Base-by-base conservation (phyloP, 2,797 vertebrate genomes). In the Macropodus opercularis region DNA sequence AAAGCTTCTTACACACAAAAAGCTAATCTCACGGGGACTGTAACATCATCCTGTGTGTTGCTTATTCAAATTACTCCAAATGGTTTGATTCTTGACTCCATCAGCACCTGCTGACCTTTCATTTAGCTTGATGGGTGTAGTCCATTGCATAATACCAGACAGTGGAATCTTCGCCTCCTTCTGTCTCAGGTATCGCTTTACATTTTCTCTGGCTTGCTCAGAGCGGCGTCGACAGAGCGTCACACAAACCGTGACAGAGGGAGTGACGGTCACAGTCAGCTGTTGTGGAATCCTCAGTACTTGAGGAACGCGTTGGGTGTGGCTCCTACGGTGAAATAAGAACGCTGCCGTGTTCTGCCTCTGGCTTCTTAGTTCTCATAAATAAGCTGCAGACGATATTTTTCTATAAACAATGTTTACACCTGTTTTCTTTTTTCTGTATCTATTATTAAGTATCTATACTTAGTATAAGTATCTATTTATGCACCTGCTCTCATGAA, bases 231-330 rank as follows among this genome's bases (percentile, higher is more conserved):
- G 1, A n/a, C 23, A 34, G 13, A 51, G 11, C 12, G 23, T 8
- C 38, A n/a, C 21, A 13, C 15, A 13, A 43, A 36, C 43, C 19
- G 35, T 26, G 39, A 36, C 15, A 15, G 19, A 54, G 69, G 66
- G 46, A 53, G 63, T 27, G 67, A 77, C 63, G 36, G 27, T 24
- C 40, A 40, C 48, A 48, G 22, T 26, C 40, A 53, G 26, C 5
- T 6, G 8, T 40, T 11, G 19, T 11, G 56, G 62, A 73, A 83
- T 77, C 55, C 19, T 34, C 12, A 46, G 47, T 21, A 66, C 78
- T 35, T 58, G 32, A 35, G 21, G 31, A 68, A 75, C 13, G 40
- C 6, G 29, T 15, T 2, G 18, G 66, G 63, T 63, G 65, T 43
- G 63, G 48, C 50, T 21, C 2, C 0, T 1, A 22, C 4, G 17